Percentiles rank a stretch among this genome's conserved stretches.
Conservation (phyloP, 2,113 vertebrate species). For the Oryzias curvinotus region DNA sequence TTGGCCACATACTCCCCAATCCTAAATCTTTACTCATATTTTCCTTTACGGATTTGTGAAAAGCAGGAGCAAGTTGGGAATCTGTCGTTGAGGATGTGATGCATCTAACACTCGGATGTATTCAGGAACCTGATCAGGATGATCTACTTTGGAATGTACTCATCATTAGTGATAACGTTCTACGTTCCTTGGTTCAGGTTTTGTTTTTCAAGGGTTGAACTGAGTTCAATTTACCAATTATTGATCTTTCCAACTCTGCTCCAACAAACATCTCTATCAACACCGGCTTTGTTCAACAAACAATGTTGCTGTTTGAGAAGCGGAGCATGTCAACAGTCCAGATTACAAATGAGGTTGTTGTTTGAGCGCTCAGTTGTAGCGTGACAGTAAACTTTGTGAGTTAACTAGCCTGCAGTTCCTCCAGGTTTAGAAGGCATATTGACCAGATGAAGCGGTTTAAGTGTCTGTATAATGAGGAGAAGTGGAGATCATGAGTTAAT, state of each 20-base stretch:
- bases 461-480: slow-evolving; percentile 15
- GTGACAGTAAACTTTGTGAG: neutral
- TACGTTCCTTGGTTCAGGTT: too few relatives aligned
- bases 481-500: slow-evolving; percentile 18
- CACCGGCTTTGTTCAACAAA: slow-evolving; percentile 8
- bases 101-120: too few relatives aligned
- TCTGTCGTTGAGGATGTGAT: too few relatives aligned
- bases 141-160: too few relatives aligned
- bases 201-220: neutral
- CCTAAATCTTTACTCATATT: slow-evolving; percentile 13
- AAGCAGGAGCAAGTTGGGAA: too few relatives aligned
- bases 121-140: too few relatives aligned
- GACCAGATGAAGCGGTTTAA: slow-evolving; percentile 11
- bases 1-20: slow-evolving; percentile 43
- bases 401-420: neutral
- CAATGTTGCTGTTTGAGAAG: neutral
- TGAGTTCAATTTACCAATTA: slow-evolving; percentile 4
- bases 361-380: neutral
- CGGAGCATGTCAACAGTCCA: slow-evolving; percentile 12
- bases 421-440: slow-evolving; percentile 7
- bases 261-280: slow-evolving; percentile 17
- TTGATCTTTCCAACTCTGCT: slow-evolving; percentile 11
- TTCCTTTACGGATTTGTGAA: neutral
- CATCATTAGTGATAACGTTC: too few relatives aligned
- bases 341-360: slow-evolving; percentile 7